A percentile compares a stretch with the other conserved stretches of the same genome.
Evolutionary conservation across 2,797 vertebrate genomes (phyloP).

Genomic region (Paguma larvata): DNA sequence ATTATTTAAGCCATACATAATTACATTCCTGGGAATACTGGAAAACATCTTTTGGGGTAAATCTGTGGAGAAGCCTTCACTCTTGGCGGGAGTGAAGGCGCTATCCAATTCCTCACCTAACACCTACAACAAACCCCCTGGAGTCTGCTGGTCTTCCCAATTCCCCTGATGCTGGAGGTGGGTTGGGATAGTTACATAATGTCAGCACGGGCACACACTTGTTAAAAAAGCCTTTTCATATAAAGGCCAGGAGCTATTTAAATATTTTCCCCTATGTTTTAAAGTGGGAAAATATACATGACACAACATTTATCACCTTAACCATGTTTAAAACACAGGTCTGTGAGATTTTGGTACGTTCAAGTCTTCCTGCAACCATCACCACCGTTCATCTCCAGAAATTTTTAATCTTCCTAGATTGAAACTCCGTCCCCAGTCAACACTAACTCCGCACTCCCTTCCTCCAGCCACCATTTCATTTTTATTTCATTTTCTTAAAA

Average conservation of each 20-base stretch:
- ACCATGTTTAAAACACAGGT: not conserved
- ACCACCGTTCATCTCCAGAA: not conserved
- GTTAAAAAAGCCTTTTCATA: not conserved
- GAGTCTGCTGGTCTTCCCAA: not conserved
- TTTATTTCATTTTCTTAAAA: too few relatives aligned
- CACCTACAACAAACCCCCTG: not conserved
- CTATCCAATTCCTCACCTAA: not conserved
- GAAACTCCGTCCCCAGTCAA: not conserved
- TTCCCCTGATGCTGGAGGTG: not conserved
- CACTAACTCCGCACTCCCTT: too few relatives aligned
- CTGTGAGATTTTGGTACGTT: not conserved
- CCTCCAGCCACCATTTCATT: too few relatives aligned
- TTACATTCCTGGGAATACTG: not conserved
- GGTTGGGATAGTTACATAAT: too few relatives aligned
- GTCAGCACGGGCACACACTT: accelerated
- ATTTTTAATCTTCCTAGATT: too few relatives aligned
- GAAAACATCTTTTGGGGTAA: not conserved
- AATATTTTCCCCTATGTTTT: not conserved
- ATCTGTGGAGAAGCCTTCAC: not conserved
- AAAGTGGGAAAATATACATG: not conserved
- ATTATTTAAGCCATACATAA: accelerated
- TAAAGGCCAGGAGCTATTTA: not conserved
- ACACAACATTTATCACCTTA: not conserved
- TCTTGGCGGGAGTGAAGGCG: not conserved
- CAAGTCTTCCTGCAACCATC: accelerated